Evolutionary conservation across 2,888 invertebrate species (phyloP).

Genomic region (Melanargia galathea): DNA sequence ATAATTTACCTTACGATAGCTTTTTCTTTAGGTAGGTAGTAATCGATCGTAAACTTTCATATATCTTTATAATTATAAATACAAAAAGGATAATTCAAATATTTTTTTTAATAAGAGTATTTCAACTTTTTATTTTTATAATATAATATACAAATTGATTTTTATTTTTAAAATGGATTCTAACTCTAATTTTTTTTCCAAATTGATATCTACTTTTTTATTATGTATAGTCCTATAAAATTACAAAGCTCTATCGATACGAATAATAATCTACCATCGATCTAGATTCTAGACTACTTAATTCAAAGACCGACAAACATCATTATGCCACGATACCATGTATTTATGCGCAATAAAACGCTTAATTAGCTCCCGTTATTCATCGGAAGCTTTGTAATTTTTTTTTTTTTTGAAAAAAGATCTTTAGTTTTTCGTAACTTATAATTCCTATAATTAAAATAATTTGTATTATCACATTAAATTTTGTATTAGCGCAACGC

Average conservation of each 20-base stretch:
- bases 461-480: slow-evolving; percentile 1
- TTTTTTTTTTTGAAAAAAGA: not conserved
- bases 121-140: too few relatives aligned
- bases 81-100: too few relatives aligned
- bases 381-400: slow-evolving; percentile 21
- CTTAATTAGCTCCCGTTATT: slow-evolving; percentile 29
- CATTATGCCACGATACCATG: slow-evolving; percentile 25
- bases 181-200: too few relatives aligned
- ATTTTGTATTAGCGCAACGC: not conserved
- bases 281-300: slow-evolving; percentile 17
- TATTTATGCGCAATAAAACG: slow-evolving; percentile 41
- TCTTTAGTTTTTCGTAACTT: not conserved
- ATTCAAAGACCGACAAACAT: slow-evolving; percentile 12
- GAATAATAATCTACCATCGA: slow-evolving; percentile 3
- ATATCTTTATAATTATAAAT: too few relatives aligned
- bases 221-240: too few relatives aligned
- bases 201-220: too few relatives aligned
- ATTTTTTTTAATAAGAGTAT: too few relatives aligned
- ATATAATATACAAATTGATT: too few relatives aligned
- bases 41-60: too few relatives aligned
- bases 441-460: not conserved
- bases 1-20: not conserved
- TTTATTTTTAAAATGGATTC: not conserved
- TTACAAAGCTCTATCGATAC: not conserved
- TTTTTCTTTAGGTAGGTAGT: too few relatives aligned